Conservation (phyloP, 2,113 vertebrate genomes). For the Hydrochoerus hydrochaeris region DNA sequence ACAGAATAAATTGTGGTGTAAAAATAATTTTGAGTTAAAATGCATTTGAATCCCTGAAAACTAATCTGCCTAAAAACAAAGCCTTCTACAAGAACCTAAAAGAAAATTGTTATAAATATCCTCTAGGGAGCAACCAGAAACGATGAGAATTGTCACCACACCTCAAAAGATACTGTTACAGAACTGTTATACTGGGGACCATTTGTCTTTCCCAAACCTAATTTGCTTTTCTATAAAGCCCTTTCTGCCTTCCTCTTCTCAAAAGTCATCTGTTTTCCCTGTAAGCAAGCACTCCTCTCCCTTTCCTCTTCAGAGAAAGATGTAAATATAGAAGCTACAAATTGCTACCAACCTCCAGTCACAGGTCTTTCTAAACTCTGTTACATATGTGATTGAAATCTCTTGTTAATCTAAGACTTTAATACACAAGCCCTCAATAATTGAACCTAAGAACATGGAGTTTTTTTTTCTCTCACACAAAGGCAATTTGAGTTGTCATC, state of each 20-base stretch:
- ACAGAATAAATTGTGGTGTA: conserved; percentile 23
- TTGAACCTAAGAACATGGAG: neutral
- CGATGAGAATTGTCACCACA: conserved; percentile 1
- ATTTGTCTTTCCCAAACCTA: conserved; percentile 35
- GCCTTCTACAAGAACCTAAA: conserved; percentile 33
- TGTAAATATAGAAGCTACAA: neutral
- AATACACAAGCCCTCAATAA: neutral
- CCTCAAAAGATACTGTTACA: conserved; percentile 11
- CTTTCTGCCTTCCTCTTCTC: neutral
- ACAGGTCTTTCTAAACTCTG: conserved; percentile 44
- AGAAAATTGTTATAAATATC: conserved; percentile 21
- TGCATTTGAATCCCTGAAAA: conserved; percentile 47
- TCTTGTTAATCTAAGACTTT: conserved; percentile 47
- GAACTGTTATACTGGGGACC: neutral
- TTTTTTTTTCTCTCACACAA: neutral
- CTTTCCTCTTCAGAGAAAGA: neutral
- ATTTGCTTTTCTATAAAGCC: neutral
- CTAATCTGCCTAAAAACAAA: conserved; percentile 22
- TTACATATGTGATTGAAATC: neutral
- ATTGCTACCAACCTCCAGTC: neutral
- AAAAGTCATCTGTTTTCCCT: neutral
- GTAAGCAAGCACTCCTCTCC: neutral
- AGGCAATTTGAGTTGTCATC: conserved; percentile 34
- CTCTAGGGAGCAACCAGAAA: conserved; percentile 15
- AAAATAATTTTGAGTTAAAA: conserved; percentile 60